Base-by-base conservation (phyloP, 2,113 vertebrate genomes). In the Bubo blakistoni region DNA sequence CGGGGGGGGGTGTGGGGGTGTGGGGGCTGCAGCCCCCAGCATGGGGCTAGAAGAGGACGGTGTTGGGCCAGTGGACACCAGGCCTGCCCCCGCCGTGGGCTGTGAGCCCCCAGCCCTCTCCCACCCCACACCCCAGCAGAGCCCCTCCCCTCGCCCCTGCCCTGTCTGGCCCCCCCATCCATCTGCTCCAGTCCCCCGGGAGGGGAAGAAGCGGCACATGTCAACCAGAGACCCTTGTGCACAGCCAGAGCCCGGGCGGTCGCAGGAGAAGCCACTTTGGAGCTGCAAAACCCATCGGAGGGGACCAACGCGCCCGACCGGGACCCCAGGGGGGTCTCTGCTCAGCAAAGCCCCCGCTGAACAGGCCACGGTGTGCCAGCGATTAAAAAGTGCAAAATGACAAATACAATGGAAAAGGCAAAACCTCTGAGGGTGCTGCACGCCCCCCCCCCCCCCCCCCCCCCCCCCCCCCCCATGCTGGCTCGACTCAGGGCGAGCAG, bases 11-110 rank as follows among this genome's bases (percentile, higher is more conserved):
- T n/a, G 38, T 38, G 3, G 62, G 6, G 51, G 38, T 38, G 36
- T 38, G 17, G 46, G 24, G 25, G 38, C 17, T 1, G 59, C 71
- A 47, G 79, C 81, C 47, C 21, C 44, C 8, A 14, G 12, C n/a
- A 46, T 0, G 1, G 91, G 81, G 86, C 70, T 84, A 38, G 92
- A 93, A 93, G 95, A 97, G 84, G 94, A 92, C 61, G 62, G 46
- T 3, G 4, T 13, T 5, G 24, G 36, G 21, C 61, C 4, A 3
- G 42, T 47, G 61, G 34, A 61, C 30, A 13, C 58, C 29, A 20
- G 59, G 62, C 42, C 34, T 59, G 61, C 30, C 65, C 61, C 22
- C 34, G 12, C 1, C 63, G 24, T 0, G 1, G 61, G 73, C 73
- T 81, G 47, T 34, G 38, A 30, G 13, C 73, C 46, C 19, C 11